Conservation (phyloP, 2,113 vertebrate genomes). For the cat (Felis catus) region F.catus_Fca126_mat1.0 CM031420.1:145406001-145406500, state of each 20-base stretch:
- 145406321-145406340: background rate
- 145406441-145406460: background rate
- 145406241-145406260: background rate
- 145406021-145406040: background rate
- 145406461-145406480: background rate
- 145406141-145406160: background rate
- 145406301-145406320: background rate
- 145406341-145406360: background rate
- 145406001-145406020: background rate
- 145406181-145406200: background rate
- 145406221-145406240: background rate
- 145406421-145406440: fast-evolving
- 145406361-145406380: background rate
- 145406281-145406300: background rate
- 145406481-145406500: background rate
- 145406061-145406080: background rate
- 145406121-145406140: background rate
- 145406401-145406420: background rate
- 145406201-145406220: background rate
- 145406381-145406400: background rate
- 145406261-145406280: background rate
- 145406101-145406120: background rate
- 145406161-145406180: background rate
- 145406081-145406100: background rate
- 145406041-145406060: background rate